A percentile compares a stretch with the other conserved stretches of the same genome.
phyloP scores from a whole-genome alignment of 2,113 vertebrate species.

The Uropsilus gracilis region DNA sequence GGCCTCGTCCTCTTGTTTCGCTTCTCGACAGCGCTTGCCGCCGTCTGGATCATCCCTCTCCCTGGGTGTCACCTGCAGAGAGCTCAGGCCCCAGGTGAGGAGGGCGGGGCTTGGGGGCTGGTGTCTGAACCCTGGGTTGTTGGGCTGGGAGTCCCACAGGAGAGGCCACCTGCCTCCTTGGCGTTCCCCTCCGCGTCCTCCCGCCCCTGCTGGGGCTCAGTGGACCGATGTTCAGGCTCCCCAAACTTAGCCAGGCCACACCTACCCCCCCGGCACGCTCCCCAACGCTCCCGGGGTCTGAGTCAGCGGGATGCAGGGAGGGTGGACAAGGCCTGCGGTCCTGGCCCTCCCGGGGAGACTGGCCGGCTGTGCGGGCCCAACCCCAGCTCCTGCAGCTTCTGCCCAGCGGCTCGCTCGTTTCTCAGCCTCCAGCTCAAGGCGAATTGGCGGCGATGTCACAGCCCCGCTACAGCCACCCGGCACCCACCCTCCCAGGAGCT shows the following conservation, averaged over 20 bases:
- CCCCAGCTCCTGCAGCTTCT: too few relatives aligned
- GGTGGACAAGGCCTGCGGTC: accelerated
- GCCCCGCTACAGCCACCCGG: too few relatives aligned
- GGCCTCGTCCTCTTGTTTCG: accelerated
- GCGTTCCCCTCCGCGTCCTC: background rate
- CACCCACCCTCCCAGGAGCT: too few relatives aligned
- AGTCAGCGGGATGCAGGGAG: background rate
- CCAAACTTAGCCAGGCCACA: background rate
- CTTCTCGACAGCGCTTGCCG: background rate
- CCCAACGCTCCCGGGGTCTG: background rate
- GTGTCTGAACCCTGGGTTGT: too few relatives aligned
- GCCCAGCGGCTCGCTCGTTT: too few relatives aligned
- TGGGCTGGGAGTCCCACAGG: background rate
- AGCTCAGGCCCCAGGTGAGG: accelerated
- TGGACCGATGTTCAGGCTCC: background rate
- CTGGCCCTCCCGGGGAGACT: background rate
- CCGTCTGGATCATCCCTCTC: background rate
- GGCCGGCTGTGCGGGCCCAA: background rate
- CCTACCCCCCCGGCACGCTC: background rate
- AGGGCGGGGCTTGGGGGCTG: background rate
- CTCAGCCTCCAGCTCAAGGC: too few relatives aligned
- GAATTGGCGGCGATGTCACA: too few relatives aligned
- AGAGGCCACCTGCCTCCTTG: background rate
- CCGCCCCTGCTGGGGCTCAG: background rate
- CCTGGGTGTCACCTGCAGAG: too few relatives aligned